These are phyloP conservation scores for Danaus melanippus DNA, from an alignment of 1,140 invertebrate genomes.

Conservation along the genomic window DNA sequence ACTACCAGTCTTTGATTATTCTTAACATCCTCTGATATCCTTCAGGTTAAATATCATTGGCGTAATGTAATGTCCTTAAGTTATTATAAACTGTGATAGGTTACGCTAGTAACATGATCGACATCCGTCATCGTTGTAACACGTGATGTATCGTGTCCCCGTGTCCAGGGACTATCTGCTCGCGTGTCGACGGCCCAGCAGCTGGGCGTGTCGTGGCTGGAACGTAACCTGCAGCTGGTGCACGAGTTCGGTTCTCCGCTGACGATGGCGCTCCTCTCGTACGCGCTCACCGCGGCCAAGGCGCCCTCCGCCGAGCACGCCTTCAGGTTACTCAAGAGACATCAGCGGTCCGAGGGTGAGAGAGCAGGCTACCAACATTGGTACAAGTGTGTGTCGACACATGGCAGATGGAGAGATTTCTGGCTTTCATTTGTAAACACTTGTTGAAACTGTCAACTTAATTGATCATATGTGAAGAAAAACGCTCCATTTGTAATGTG, in stretches of 20 bases:
- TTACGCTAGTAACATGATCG: too few species aligned
- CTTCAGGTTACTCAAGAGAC: slow-evolving; percentile 80
- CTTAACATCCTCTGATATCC: too few species aligned
- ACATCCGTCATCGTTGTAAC: too few species aligned
- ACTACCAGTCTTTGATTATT: too few species aligned
- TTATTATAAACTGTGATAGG: too few species aligned
- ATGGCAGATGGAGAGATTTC: background rate
- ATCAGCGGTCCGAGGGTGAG: slow-evolving; percentile 77
- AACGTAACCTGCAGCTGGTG: slow-evolving; percentile 85
- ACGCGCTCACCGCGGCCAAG: slow-evolving; percentile 86
- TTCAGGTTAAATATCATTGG: too few species aligned
- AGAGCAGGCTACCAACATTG: background rate
- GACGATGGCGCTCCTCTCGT: slow-evolving; percentile 89
- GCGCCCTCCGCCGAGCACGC: slow-evolving; percentile 86
- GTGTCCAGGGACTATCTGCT: slow-evolving; percentile 76
- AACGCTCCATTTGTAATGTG: too few species aligned
- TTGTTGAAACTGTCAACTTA: too few species aligned
- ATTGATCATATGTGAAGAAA: too few species aligned
- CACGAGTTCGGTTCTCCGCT: slow-evolving; percentile 82
- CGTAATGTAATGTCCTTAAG: too few species aligned
- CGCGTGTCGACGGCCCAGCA: slow-evolving; percentile 80
- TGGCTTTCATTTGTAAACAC: too few species aligned
- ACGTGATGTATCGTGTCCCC: background rate
- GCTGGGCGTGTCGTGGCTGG: slow-evolving; percentile 85
- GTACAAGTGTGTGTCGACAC: too few species aligned